These are phyloP conservation scores for Myotis brandtii DNA, from an alignment of 2,113 vertebrate genomes.

Conservation along the genomic window DNA sequence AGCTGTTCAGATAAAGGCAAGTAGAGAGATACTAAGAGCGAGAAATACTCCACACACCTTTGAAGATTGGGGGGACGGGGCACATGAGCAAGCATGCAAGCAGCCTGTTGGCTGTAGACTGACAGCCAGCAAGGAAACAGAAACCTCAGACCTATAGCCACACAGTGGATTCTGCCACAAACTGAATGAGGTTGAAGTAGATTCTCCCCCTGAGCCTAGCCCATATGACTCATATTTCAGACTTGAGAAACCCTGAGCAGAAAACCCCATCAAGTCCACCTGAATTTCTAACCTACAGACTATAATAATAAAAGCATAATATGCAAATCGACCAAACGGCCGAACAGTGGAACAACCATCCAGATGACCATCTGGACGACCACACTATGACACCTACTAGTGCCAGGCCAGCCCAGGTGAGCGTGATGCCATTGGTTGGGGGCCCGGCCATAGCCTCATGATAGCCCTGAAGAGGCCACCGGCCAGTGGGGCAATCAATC, in stretches of 20 bases:
- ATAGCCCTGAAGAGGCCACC: too few relatives aligned
- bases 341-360: too few relatives aligned
- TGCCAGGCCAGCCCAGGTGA: too few relatives aligned
- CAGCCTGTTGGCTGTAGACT: background rate
- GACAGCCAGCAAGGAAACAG: background rate
- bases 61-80: background rate
- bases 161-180: background rate
- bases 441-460: rapidly evolving
- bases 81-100: background rate
- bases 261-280: background rate
- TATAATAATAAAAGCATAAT: too few relatives aligned
- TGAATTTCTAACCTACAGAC: background rate
- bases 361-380: too few relatives aligned
- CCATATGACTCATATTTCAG: background rate
- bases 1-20: background rate
- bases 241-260: background rate
- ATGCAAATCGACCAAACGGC: too few relatives aligned
- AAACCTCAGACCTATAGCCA: background rate
- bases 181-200: background rate
- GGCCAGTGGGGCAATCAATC: too few relatives aligned
- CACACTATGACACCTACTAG: too few relatives aligned
- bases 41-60: background rate
- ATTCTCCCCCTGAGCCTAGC: background rate
- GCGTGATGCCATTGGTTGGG: too few relatives aligned
- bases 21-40: background rate